Percentiles rank a stretch among this genome's conserved stretches.
phyloP scores from a whole-genome alignment of 1,140 invertebrate species.

The Pseudobourletiella spinata region DNA sequence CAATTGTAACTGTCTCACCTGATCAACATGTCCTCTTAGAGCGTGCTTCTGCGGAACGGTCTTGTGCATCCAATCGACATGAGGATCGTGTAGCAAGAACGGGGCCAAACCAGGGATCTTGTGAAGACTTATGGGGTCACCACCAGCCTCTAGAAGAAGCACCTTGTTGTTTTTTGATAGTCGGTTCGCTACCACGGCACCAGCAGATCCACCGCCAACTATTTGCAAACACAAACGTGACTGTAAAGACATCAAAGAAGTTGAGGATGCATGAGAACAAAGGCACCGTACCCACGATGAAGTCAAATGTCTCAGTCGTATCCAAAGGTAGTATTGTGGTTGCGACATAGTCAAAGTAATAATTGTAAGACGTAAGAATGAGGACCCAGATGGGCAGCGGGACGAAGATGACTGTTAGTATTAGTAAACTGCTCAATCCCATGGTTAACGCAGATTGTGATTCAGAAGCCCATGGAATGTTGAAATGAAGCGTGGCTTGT shows the following conservation, averaged over 20 bases:
- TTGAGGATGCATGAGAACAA: too few species aligned
- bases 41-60: slow-evolving; percentile 43
- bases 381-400: neutral
- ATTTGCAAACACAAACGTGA: neutral
- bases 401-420: too few species aligned
- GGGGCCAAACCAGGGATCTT: slow-evolving; percentile 35
- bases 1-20: neutral
- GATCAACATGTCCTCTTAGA: neutral
- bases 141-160: slow-evolving; percentile 52
- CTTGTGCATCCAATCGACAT: slow-evolving; percentile 46
- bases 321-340: neutral
- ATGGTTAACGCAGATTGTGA: too few species aligned
- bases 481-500: too few species aligned
- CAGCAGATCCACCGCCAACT: slow-evolving; percentile 48
- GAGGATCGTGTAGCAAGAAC: slow-evolving; percentile 26
- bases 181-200: slow-evolving; percentile 46
- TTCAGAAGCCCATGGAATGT: too few species aligned
- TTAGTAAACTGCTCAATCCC: too few species aligned
- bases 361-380: neutral
- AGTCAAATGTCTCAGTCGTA: neutral
- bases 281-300: slow-evolving; percentile 1
- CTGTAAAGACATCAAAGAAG: neutral
- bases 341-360: neutral
- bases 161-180: slow-evolving; percentile 40
- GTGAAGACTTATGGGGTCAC: slow-evolving; percentile 36